Conservation (phyloP, 2,797 vertebrate species). For the Spea hammondii region DNA sequence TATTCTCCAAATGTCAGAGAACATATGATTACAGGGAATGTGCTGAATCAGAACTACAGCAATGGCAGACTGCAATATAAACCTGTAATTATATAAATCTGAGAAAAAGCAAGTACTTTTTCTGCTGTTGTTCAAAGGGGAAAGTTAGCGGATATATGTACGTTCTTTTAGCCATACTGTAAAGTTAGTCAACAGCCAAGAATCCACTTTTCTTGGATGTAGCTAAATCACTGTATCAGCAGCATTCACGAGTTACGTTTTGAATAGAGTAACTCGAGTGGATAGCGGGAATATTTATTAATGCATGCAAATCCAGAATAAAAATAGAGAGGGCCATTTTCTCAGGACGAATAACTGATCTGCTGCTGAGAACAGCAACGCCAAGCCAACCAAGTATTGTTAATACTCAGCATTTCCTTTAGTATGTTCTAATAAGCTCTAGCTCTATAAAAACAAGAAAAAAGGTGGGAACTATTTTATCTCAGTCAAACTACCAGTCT, state of each 20-base stretch:
- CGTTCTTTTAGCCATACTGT: neutral
- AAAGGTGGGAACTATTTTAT: no score
- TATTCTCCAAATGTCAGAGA: conserved; percentile 34
- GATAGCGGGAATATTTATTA: neutral
- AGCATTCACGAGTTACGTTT: neutral
- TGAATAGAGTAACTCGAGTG: neutral
- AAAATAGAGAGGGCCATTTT: neutral
- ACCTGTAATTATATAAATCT: conserved; percentile 43
- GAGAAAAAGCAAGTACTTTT: conserved; percentile 16
- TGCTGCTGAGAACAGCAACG: neutral
- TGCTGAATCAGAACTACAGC: conserved; percentile 42
- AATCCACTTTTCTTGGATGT: neutral
- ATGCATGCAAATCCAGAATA: neutral
- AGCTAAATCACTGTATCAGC: neutral
- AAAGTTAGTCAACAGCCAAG: neutral
- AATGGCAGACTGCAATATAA: conserved; percentile 38
- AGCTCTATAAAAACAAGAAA: no score
- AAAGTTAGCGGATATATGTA: neutral
- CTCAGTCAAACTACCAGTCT: no score
- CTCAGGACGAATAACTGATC: neutral
- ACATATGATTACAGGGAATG: conserved; percentile 49
- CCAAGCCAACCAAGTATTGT: neutral
- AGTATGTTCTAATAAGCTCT: neutral
- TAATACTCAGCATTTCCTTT: neutral
- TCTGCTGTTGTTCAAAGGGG: conserved; percentile 10